Evolutionary conservation across 2,113 vertebrate species (phyloP).

Genomic region (Dicaeum eximium): DNA sequence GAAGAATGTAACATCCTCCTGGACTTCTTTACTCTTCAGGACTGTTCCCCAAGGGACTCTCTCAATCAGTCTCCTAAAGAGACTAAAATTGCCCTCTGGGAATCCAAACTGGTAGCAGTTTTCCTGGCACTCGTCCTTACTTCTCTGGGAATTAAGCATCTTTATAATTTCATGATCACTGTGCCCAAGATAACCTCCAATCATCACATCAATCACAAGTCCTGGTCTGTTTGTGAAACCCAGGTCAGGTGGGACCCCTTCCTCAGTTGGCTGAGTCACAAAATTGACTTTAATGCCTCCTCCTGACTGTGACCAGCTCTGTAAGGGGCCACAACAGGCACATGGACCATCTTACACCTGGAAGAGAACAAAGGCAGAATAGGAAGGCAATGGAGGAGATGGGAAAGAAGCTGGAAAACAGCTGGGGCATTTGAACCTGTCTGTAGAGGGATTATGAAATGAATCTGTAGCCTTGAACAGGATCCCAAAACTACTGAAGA

Average conservation of each 20-base stretch:
- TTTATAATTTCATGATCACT: neutral
- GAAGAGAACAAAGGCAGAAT: neutral
- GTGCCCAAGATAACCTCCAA: neutral
- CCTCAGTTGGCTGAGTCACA: neutral
- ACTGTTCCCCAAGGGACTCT: too few species aligned
- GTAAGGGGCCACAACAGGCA: neutral
- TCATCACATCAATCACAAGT: neutral
- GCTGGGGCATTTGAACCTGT: neutral
- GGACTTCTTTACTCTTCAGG: neutral
- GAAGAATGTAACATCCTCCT: neutral
- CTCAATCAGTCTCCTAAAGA: neutral
- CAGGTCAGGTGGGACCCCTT: neutral
- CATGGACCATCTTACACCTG: rapidly evolving
- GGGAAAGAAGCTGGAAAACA: neutral
- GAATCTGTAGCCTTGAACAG: neutral
- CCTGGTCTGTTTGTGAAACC: neutral
- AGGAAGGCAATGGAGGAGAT: neutral
- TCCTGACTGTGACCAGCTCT: neutral
- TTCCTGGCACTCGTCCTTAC: neutral
- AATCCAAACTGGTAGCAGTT: neutral
- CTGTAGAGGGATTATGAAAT: neutral
- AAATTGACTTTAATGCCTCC: neutral
- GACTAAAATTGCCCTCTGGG: neutral
- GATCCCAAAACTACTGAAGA: neutral
- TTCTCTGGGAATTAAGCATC: neutral